Evolutionary conservation across 1,140 invertebrate species (phyloP).

Genomic region (Oedothorax gibbosus): DNA sequence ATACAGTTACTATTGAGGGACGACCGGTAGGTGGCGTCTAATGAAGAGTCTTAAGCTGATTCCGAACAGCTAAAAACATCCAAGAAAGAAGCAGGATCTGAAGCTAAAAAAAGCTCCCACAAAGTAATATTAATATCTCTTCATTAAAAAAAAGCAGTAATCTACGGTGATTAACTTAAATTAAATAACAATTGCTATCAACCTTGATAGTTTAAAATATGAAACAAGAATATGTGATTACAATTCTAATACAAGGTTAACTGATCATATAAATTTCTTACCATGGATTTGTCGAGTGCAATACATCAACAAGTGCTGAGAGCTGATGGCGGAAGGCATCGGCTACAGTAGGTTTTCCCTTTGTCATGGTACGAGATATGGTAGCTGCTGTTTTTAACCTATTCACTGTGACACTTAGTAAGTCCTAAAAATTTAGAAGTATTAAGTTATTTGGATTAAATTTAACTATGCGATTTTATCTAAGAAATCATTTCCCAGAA

Average conservation of each 20-base stretch:
- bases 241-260: neutral
- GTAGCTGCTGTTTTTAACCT: conserved; percentile 70
- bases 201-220: neutral
- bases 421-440: conserved; percentile 56
- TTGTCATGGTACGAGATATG: conserved; percentile 78
- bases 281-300: conserved; percentile 93
- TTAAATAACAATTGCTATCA: neutral
- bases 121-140: too few species aligned
- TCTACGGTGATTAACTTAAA: too few species aligned
- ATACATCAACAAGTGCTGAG: conserved; percentile 89
- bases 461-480: too few species aligned
- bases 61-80: too few species aligned
- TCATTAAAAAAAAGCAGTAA: too few species aligned
- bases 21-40: too few species aligned
- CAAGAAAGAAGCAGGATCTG: too few species aligned
- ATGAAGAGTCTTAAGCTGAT: too few species aligned
- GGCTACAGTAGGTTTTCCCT: conserved; percentile 92
- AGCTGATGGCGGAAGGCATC: conserved; percentile 93
- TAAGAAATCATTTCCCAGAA: too few species aligned
- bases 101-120: too few species aligned
- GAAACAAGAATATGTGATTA: neutral
- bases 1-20: too few species aligned
- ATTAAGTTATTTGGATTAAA: neutral
- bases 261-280: conserved; percentile 67
- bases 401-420: conserved; percentile 62